Percentiles rank a stretch among this genome's conserved stretches.
Conservation (phyloP, 2,113 vertebrate species). For the Neolamprologus kungweensis region DNA sequence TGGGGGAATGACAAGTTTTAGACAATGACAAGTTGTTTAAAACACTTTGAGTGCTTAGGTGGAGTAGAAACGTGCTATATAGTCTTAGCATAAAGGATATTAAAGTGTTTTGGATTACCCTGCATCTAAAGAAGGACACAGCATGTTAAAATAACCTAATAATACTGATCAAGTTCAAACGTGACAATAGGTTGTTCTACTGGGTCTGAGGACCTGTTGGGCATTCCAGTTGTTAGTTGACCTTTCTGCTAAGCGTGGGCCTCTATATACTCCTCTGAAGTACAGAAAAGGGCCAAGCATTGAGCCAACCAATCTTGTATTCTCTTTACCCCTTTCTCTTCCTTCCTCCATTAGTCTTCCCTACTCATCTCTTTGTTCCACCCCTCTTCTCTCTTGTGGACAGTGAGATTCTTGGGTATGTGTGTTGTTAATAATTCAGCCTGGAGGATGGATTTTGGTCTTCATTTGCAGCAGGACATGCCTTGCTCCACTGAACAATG, state of each 20-base stretch:
- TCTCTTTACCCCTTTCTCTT: background rate
- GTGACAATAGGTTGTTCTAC: background rate
- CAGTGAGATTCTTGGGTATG: conserved; percentile 8
- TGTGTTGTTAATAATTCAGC: conserved; percentile 63
- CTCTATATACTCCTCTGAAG: background rate
- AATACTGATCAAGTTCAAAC: background rate
- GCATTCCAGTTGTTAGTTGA: background rate
- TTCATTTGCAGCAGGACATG: conserved; percentile 54
- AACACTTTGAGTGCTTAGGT: background rate
- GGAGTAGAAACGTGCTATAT: background rate
- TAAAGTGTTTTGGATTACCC: background rate
- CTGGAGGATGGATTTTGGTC: conserved; percentile 46
- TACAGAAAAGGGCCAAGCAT: background rate
- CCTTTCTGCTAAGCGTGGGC: background rate
- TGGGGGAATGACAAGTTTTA: background rate
- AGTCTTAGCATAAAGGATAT: background rate
- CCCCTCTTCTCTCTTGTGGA: background rate
- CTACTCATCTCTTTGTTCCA: background rate
- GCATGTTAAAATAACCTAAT: background rate
- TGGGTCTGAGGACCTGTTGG: background rate
- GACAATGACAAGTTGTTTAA: background rate
- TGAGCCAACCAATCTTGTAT: background rate
- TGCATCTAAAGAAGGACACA: background rate
- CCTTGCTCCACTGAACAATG: conserved; percentile 54
- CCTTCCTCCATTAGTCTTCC: background rate